Conservation (phyloP, 2,888 invertebrate species). For the Celastrina argiolus region DNA sequence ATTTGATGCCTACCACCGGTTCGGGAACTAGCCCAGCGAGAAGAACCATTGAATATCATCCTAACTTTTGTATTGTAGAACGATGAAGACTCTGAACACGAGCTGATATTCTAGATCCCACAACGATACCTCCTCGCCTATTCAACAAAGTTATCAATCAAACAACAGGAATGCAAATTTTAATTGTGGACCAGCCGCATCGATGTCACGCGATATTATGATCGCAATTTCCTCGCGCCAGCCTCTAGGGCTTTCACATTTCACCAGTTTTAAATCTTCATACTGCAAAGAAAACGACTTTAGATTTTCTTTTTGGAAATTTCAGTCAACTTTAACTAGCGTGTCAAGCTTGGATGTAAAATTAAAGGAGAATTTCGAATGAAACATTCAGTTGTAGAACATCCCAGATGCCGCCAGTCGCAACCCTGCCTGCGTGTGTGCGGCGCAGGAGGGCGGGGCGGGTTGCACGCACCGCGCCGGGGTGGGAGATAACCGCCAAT, state of each 20-base stretch:
- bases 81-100: not conserved
- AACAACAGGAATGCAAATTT: constrained; percentile 69
- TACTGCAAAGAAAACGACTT: not conserved
- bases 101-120: not conserved
- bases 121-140: constrained; percentile 46
- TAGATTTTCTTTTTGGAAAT: not conserved
- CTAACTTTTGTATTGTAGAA: too few relatives aligned
- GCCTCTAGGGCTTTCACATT: constrained; percentile 12
- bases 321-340: not conserved
- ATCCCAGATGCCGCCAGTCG: not conserved
- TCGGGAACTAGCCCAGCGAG: too few relatives aligned
- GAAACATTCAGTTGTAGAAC: not conserved
- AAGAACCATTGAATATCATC: too few relatives aligned
- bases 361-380: not conserved
- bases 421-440: constrained; percentile 35
- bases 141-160: constrained; percentile 71
- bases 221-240: constrained; percentile 52
- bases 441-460: constrained; percentile 46
- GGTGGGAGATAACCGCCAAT: constrained; percentile 67
- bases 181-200: constrained; percentile 58
- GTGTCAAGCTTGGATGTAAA: not conserved
- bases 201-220: constrained; percentile 60
- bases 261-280: not conserved
- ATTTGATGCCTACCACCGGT: too few relatives aligned
- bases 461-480: constrained; percentile 47